phyloP scores from a whole-genome alignment of 2,797 vertebrate genomes.

The Hylomyscus alleni region DNA sequence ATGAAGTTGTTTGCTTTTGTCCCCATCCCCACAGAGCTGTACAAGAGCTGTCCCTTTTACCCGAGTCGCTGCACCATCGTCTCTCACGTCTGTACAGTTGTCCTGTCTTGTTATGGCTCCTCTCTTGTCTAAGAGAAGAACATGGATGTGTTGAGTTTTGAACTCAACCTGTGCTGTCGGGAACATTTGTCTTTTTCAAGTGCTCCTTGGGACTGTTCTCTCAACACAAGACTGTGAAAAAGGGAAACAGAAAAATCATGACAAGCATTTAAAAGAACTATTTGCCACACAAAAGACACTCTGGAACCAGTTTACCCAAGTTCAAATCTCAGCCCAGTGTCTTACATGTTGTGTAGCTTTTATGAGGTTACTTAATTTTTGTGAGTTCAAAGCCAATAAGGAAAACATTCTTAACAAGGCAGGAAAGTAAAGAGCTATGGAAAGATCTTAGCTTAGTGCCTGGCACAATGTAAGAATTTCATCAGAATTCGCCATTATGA shows the following conservation, averaged over 20 bases:
- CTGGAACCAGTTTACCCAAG: not conserved
- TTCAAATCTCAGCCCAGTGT: constrained; percentile 42
- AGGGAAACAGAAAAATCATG: not conserved
- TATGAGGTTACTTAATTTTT: not conserved
- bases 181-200: not conserved
- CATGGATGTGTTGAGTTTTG: not conserved
- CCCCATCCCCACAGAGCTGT: not conserved
- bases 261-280: not conserved
- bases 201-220: constrained; percentile 2
- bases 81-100: not conserved
- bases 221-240: not conserved
- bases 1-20: not conserved
- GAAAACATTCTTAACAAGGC: not conserved
- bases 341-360: not conserved
- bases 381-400: not conserved
- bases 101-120: not conserved
- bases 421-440: not conserved
- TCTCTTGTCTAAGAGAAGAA: constrained; percentile 1
- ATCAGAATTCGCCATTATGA: not conserved
- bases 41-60: not conserved
- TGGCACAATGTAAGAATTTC: not conserved
- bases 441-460: not conserved
- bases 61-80: not conserved
- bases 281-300: not conserved
- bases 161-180: not conserved